Conservation (phyloP, 2,113 vertebrate genomes). For the Climacteris rufus region DNA sequence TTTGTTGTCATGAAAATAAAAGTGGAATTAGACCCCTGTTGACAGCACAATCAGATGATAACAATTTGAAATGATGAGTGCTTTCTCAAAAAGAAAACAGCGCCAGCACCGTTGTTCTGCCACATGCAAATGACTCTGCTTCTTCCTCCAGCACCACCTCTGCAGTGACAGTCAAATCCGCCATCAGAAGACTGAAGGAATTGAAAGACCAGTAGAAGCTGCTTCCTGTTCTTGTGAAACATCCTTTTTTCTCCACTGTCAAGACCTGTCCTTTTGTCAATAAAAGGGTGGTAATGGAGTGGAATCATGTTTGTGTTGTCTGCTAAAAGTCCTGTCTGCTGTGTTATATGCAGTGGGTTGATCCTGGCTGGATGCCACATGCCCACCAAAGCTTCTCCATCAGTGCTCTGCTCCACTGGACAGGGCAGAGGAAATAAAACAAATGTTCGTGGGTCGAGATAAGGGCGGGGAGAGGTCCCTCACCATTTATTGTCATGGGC, state of each 20-base stretch:
- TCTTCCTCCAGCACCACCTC: constrained; percentile 89
- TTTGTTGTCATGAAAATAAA: background rate
- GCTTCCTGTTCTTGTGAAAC: background rate
- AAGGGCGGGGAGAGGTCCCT: background rate
- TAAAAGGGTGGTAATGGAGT: constrained; percentile 44
- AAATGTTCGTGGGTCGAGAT: background rate
- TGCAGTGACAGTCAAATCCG: constrained; percentile 97
- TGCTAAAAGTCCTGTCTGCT: background rate
- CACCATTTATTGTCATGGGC: background rate
- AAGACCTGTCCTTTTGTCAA: constrained; percentile 9
- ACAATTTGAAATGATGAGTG: background rate
- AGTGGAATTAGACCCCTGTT: background rate
- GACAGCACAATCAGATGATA: background rate
- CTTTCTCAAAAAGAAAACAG: background rate
- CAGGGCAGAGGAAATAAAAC: background rate
- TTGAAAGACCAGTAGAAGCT: constrained; percentile 93
- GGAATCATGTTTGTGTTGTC: background rate
- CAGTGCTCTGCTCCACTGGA: background rate
- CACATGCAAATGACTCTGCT: background rate
- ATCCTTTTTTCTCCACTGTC: background rate
- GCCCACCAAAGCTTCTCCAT: background rate
- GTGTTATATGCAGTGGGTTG: background rate
- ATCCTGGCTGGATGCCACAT: background rate
- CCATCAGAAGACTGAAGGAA: constrained; percentile 97
- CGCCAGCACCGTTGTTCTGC: background rate